phyloP scores from a whole-genome alignment of 2,797 vertebrate genomes.

The Oryzias sinensis region DNA sequence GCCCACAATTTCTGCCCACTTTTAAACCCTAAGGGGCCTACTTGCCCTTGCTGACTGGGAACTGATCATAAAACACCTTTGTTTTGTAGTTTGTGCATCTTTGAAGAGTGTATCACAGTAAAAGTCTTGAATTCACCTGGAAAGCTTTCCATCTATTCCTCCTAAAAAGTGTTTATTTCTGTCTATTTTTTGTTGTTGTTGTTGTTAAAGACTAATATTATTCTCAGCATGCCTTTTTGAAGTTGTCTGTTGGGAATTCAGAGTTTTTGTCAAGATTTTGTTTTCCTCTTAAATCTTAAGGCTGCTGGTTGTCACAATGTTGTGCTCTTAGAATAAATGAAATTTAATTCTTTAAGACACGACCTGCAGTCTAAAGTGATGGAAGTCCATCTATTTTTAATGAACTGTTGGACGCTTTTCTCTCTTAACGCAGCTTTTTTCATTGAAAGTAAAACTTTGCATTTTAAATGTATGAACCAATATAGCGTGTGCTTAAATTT shows the following conservation, averaged over 20 bases:
- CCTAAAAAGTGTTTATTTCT: too few relatives aligned
- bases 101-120: too few relatives aligned
- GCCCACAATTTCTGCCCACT: too few relatives aligned
- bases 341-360: background rate
- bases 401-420: background rate
- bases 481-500: background rate
- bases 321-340: background rate
- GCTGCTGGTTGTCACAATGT: background rate
- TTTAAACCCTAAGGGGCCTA: too few relatives aligned
- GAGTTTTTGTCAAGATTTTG: background rate
- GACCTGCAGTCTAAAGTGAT: background rate
- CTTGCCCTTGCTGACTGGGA: too few relatives aligned
- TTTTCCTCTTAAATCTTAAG: background rate
- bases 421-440: background rate
- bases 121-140: too few relatives aligned
- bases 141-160: too few relatives aligned
- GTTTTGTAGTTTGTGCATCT: too few relatives aligned
- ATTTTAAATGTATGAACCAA: too few relatives aligned
- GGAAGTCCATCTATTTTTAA: background rate
- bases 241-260: background rate
- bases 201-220: too few relatives aligned
- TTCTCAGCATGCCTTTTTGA: background rate
- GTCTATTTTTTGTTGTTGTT: too few relatives aligned
- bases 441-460: background rate
- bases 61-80: too few relatives aligned